These are phyloP conservation scores for Tetraneura akinire DNA, from an alignment of 1,140 invertebrate species.

Conservation along the genomic window DNA sequence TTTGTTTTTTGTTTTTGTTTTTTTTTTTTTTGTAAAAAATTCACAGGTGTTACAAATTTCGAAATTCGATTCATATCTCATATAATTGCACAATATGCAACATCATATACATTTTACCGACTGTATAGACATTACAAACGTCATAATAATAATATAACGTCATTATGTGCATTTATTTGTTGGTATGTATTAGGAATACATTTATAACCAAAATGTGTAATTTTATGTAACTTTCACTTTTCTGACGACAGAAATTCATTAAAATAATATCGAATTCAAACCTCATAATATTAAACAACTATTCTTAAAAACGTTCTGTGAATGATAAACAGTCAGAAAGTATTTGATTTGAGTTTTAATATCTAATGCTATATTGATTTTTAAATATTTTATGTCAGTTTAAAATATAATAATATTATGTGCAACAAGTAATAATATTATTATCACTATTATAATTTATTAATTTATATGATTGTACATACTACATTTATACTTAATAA, in stretches of 20 bases:
- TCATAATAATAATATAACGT: too few relatives aligned
- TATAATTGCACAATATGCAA: too few relatives aligned
- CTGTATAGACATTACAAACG: not conserved
- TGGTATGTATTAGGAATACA: not conserved
- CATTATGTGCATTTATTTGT: not conserved
- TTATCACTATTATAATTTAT: not conserved
- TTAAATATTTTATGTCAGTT: not conserved
- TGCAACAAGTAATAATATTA: too few relatives aligned
- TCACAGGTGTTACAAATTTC: too few relatives aligned
- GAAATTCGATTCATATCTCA: too few relatives aligned
- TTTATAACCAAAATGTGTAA: not conserved
- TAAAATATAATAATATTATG: not conserved
- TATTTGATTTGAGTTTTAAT: not conserved
- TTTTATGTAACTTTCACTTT: constrained; percentile 20
- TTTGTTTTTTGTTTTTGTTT: too few relatives aligned
- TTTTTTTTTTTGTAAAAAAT: too few relatives aligned
- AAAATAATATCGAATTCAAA: constrained; percentile 1
- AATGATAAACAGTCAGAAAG: constrained; percentile 16
- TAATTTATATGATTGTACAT: too few relatives aligned
- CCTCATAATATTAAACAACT: not conserved
- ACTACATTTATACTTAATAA: too few relatives aligned
- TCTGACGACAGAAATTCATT: constrained; percentile 9
- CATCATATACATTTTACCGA: too few relatives aligned
- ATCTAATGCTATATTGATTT: not conserved
- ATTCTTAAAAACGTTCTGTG: not conserved